Evolutionary conservation across 2,888 invertebrate genomes (phyloP).

Genomic region (Psylliodes chrysocephalus): DNA sequence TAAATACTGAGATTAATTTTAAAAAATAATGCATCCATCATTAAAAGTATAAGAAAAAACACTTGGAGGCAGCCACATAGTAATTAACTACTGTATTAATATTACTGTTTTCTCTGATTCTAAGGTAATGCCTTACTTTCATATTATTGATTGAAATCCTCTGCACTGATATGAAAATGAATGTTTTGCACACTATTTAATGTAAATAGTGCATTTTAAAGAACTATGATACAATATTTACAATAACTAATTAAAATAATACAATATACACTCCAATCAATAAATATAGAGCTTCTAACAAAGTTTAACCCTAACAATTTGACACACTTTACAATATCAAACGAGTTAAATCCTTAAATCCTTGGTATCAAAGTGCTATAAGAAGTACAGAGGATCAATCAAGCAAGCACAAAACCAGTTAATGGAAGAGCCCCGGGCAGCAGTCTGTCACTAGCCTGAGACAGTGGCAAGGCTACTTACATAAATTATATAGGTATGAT

Average conservation of each 20-base stretch:
- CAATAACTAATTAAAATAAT: constrained; percentile 56
- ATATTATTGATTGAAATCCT: constrained; percentile 49
- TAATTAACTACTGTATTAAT: constrained; percentile 37
- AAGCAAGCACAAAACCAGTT: constrained; percentile 53
- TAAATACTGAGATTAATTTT: too few relatives aligned
- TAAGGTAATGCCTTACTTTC: constrained; percentile 39
- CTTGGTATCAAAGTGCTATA: constrained; percentile 21
- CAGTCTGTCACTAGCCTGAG: constrained; percentile 56
- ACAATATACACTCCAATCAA: constrained; percentile 49
- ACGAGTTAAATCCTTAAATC: constrained; percentile 12
- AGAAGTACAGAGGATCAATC: constrained; percentile 57
- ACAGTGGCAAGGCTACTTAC: constrained; percentile 58
- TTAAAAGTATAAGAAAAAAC: constrained; percentile 36
- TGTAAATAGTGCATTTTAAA: constrained; percentile 59
- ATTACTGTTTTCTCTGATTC: constrained; percentile 25
- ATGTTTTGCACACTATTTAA: constrained; percentile 58
- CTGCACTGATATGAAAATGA: constrained; percentile 53
- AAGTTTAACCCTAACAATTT: constrained; percentile 14
- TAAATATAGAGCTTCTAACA: constrained; percentile 11
- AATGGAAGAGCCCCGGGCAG: constrained; percentile 57
- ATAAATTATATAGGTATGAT: constrained; percentile 36
- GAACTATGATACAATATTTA: constrained; percentile 61
- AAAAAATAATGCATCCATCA: too few relatives aligned
- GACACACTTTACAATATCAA: constrained; percentile 15
- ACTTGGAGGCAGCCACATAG: constrained; percentile 39